A percentile compares a stretch with the other conserved stretches of the same genome.
Evolutionary conservation across 64 coral and sea anemone genomes (phyloP).

Genomic region (Pocillopora verrucosa): DNA sequence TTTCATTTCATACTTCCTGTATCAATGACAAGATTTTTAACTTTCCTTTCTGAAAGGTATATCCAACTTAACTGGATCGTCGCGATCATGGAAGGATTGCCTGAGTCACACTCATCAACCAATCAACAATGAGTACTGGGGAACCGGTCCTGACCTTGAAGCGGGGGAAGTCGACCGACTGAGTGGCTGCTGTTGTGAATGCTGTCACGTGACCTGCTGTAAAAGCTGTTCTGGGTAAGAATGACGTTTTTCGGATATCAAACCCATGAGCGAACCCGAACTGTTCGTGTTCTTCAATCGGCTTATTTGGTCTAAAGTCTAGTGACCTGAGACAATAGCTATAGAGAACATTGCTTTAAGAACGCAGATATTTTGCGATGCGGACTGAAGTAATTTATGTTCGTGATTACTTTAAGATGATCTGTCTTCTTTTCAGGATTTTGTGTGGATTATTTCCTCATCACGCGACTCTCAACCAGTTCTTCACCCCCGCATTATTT

Average conservation of each 20-base stretch:
- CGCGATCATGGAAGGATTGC: background rate
- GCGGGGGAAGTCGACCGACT: slow-evolving; percentile 33
- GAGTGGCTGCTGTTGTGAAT: slow-evolving; percentile 47
- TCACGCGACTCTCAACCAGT: slow-evolving; percentile 35
- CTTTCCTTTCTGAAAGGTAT: background rate
- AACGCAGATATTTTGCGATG: too few relatives aligned
- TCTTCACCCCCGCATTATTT: slow-evolving; percentile 36
- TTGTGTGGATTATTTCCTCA: slow-evolving; percentile 23
- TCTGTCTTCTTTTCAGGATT: background rate
- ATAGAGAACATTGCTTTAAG: too few relatives aligned
- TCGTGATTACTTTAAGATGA: background rate
- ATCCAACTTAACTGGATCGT: background rate
- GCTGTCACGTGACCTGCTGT: slow-evolving; percentile 28
- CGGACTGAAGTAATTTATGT: too few relatives aligned
- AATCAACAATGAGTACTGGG: slow-evolving; percentile 37
- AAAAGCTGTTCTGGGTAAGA: background rate
- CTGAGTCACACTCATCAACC: background rate
- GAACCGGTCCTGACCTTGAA: slow-evolving; percentile 48
- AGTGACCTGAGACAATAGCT: too few relatives aligned
- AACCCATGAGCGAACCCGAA: too few relatives aligned
- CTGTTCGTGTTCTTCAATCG: too few relatives aligned
- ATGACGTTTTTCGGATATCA: background rate
- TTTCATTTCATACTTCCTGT: too few relatives aligned
- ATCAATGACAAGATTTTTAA: too few relatives aligned
- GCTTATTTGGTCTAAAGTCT: too few relatives aligned